Percentiles rank a stretch among this genome's conserved stretches.
phyloP scores from a whole-genome alignment of 2,113 vertebrate genomes.

The Bujurquina vittata region DNA sequence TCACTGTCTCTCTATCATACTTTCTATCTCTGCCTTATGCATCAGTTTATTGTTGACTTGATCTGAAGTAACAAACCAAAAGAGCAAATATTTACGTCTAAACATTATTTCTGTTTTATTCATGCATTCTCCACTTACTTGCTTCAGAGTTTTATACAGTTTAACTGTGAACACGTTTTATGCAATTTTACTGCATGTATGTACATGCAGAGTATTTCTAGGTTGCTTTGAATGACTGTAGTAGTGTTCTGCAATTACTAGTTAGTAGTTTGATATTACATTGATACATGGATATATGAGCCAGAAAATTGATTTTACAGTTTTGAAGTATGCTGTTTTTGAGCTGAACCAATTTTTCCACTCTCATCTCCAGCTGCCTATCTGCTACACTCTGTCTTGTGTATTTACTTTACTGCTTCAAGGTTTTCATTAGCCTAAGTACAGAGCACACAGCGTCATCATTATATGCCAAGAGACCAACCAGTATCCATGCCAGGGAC shows the following conservation, averaged over 20 bases:
- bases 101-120: slow-evolving; percentile 44
- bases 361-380: too few relatives aligned
- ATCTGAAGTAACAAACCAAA: too few relatives aligned
- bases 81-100: slow-evolving; percentile 6
- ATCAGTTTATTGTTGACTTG: too few relatives aligned
- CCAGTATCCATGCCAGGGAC: not conserved
- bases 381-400: not conserved
- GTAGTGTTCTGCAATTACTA: not conserved
- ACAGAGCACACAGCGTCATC: not conserved
- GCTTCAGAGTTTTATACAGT: not conserved
- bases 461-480: not conserved
- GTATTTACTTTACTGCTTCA: not conserved
- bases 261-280: not conserved
- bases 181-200: not conserved
- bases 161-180: not conserved
- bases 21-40: too few relatives aligned
- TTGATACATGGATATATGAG: too few relatives aligned
- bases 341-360: not conserved
- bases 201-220: not conserved
- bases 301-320: not conserved
- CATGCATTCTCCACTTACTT: not conserved
- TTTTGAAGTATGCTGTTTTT: not conserved
- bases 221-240: not conserved
- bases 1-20: too few relatives aligned
- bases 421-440: not conserved